These are phyloP conservation scores for Halcyon malimbica DNA, from an alignment of 2,113 vertebrate genomes.

Conservation along the genomic window DNA sequence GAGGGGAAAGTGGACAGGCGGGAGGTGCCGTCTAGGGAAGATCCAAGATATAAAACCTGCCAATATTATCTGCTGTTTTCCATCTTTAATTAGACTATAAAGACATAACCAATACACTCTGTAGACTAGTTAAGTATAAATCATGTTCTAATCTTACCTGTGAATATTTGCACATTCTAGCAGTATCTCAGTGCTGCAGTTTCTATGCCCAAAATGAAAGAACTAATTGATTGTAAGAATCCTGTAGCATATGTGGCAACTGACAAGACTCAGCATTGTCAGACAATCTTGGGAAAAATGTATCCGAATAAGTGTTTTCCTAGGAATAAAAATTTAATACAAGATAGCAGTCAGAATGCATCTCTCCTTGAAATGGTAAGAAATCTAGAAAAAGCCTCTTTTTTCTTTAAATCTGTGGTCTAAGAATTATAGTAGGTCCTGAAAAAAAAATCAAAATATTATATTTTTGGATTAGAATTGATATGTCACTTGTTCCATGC, in stretches of 20 bases:
- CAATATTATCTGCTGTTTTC: background rate
- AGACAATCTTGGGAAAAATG: background rate
- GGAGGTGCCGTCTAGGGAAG: too few relatives aligned
- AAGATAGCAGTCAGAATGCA: background rate
- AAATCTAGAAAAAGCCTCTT: background rate
- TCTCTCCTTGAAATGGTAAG: background rate
- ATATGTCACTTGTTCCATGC: background rate
- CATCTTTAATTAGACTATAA: background rate
- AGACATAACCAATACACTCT: background rate
- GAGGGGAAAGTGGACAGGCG: too few relatives aligned
- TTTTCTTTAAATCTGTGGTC: background rate
- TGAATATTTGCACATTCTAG: constrained; percentile 67
- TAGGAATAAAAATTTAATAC: constrained; percentile 42
- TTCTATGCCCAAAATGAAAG: constrained; percentile 55
- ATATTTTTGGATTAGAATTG: background rate
- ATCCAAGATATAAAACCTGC: background rate
- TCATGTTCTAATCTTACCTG: constrained; percentile 32
- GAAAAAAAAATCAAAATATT: background rate
- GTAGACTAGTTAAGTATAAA: background rate
- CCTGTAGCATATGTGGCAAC: constrained; percentile 13
- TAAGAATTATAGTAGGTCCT: background rate
- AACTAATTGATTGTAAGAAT: constrained; percentile 71
- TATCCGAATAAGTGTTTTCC: constrained; percentile 74
- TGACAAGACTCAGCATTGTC: background rate
- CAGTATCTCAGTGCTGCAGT: constrained; percentile 72